Conservation (phyloP, 2,888 invertebrate species). For the Tholera decimalis region DNA sequence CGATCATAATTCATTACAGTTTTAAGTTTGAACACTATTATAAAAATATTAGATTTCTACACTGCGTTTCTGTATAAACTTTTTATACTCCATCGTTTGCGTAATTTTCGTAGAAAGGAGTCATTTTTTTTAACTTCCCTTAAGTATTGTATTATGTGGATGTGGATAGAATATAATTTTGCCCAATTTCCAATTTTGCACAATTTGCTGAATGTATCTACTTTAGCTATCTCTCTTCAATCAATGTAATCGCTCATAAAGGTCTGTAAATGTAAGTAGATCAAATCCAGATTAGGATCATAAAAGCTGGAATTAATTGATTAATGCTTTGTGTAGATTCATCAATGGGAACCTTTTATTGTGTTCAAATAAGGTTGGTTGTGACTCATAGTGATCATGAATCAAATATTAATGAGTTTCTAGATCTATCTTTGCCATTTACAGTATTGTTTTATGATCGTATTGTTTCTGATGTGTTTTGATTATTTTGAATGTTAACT, state of each 20-base stretch:
- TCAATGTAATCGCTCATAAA: neutral
- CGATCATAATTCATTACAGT: too few relatives aligned
- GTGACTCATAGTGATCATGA: slow-evolving; percentile 4
- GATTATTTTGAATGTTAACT: neutral
- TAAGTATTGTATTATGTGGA: too few relatives aligned
- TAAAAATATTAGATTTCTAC: too few relatives aligned
- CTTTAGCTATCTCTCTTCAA: too few relatives aligned
- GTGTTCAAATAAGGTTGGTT: slow-evolving; percentile 3
- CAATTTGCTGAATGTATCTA: too few relatives aligned
- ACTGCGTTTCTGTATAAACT: too few relatives aligned
- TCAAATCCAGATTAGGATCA: neutral
- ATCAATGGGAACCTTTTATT: slow-evolving; percentile 11
- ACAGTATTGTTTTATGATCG: neutral
- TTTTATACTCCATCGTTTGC: too few relatives aligned
- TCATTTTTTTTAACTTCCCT: too few relatives aligned
- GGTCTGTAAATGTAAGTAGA: neutral
- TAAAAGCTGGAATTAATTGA: neutral
- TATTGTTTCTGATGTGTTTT: slow-evolving; percentile 5
- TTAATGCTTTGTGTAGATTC: neutral
- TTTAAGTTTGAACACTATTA: too few relatives aligned
- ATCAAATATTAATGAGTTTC: neutral
- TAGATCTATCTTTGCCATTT: neutral
- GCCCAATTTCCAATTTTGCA: too few relatives aligned
- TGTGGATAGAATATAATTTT: too few relatives aligned
- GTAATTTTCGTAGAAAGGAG: too few relatives aligned